Evolutionary conservation across 64 coral and sea anemone genomes (phyloP).

Genomic region (Montipora capricornis): DNA sequence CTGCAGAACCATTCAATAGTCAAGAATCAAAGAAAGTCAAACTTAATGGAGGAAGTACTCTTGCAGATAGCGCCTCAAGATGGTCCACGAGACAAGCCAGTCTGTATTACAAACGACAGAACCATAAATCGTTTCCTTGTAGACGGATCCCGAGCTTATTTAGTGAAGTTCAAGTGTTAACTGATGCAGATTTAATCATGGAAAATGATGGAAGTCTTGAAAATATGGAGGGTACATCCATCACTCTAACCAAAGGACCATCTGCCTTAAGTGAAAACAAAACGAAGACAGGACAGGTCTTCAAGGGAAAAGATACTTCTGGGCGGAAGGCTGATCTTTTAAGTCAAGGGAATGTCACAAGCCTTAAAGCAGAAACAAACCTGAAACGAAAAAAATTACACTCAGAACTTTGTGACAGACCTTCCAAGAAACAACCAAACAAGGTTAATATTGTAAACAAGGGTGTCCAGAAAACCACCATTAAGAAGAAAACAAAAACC

Average conservation of each 20-base stretch:
- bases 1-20: background rate
- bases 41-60: conserved; percentile 11
- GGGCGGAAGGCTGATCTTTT: background rate
- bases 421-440: conserved; percentile 9
- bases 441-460: conserved; percentile 60
- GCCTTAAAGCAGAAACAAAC: background rate
- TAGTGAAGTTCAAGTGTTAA: conserved; percentile 31
- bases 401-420: background rate
- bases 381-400: conserved; percentile 14
- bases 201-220: background rate
- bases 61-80: conserved; percentile 5
- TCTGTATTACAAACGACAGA: conserved; percentile 35
- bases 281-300: conserved; percentile 5
- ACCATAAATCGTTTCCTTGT: conserved; percentile 9
- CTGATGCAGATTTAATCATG: conserved; percentile 27
- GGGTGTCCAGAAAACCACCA: conserved; percentile 30
- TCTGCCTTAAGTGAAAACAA: conserved; percentile 21
- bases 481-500: conserved; percentile 16
- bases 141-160: conserved; percentile 29
- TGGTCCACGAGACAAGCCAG: conserved; percentile 44
- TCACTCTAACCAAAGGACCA: conserved; percentile 17
- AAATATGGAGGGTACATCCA: conserved; percentile 33
- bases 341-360: conserved; percentile 2
- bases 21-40: background rate
- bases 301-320: background rate